These are phyloP conservation scores for Miltochrista miniata DNA, from an alignment of 2,888 invertebrate species.

Conservation along the genomic window DNA sequence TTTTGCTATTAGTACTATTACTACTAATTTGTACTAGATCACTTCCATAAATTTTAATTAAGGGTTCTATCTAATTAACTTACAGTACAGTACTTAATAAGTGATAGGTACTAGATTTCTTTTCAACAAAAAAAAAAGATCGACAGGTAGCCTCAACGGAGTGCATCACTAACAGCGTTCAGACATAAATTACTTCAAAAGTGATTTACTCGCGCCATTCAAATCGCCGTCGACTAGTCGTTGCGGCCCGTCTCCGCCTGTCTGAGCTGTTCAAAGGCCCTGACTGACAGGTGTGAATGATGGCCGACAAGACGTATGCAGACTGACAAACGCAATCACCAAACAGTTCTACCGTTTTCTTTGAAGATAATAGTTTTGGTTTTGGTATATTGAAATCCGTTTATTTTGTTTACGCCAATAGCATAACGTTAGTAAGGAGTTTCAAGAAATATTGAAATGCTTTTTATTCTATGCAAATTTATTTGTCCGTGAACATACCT, in stretches of 20 bases:
- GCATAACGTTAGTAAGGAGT: constrained; percentile 37
- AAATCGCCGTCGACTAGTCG: constrained; percentile 71
- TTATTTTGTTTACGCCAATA: constrained; percentile 43
- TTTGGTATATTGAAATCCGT: constrained; percentile 46
- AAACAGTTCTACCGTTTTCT: constrained; percentile 52
- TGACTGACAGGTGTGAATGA: constrained; percentile 74
- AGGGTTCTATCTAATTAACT: too few species aligned
- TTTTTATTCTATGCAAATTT: constrained; percentile 36
- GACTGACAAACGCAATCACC: constrained; percentile 68
- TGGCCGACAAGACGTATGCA: constrained; percentile 56
- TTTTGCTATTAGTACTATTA: too few species aligned
- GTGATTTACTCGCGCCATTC: constrained; percentile 78
- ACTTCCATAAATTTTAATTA: too few species aligned
- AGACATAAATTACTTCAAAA: constrained; percentile 79
- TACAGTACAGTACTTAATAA: too few species aligned
- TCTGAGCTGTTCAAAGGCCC: constrained; percentile 53
- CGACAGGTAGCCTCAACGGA: constrained; percentile 20
- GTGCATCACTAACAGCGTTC: constrained; percentile 59
- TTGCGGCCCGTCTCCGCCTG: constrained; percentile 65
- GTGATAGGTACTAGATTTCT: too few species aligned
- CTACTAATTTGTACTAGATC: too few species aligned
- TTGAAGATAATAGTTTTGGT: constrained; percentile 67
- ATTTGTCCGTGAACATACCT: constrained; percentile 26
- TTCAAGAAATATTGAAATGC: constrained; percentile 33
- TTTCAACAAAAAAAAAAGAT: constrained; percentile 2